Evolutionary conservation across 2,888 invertebrate genomes (phyloP), one percentile per base, ranked within the genome.

Genomic region (Notodonta ziczac): DNA sequence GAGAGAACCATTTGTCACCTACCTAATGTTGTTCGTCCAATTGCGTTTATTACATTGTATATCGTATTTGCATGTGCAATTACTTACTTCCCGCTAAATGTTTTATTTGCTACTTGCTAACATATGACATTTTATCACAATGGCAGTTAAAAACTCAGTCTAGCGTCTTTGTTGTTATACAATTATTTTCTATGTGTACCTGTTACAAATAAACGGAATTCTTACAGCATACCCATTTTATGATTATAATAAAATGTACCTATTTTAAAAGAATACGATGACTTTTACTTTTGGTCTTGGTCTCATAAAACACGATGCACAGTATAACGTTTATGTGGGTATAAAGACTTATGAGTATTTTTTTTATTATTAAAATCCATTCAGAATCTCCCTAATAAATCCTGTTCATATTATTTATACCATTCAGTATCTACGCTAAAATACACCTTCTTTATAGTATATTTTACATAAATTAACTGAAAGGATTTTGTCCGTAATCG

Each of bases 361-460:
- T 57, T 54, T 59, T 50, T 58, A 56, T 57, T 59, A 66, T 66
- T 61, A 66, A n/a, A n/a, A 66, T 73, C 69, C 62, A 73, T 70
- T 73, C 69, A 50, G 52, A 61, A 52, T 56, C 71, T 58, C 69
- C 53, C 35, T 42, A 0, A 69, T 57, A 73, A 59, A 65, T 65
- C 24, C 24, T 24, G 24, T 24, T 65, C 58, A 63, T 67, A 65
- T 61, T 4, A 5, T 51, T 51, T 51, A 48, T 51, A 14, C 14
- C 51, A 5, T 51, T 51, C 0, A 24, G 24, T 14, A 62, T 68
- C 58, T 3, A 3, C 35, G 35, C 35, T 35, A 35, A 0, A 35
- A 7, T 35, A 35, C 35, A 35, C 4, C 1, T 24, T 2, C 4
- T 35, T 67, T 58, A 62, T 61, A 54, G 59, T 67, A 46, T 39